Percentiles rank a stretch among this genome's conserved stretches.
Evolutionary conservation across 1,140 invertebrate species (phyloP).

Genomic region (Diorhabda elongata): DNA sequence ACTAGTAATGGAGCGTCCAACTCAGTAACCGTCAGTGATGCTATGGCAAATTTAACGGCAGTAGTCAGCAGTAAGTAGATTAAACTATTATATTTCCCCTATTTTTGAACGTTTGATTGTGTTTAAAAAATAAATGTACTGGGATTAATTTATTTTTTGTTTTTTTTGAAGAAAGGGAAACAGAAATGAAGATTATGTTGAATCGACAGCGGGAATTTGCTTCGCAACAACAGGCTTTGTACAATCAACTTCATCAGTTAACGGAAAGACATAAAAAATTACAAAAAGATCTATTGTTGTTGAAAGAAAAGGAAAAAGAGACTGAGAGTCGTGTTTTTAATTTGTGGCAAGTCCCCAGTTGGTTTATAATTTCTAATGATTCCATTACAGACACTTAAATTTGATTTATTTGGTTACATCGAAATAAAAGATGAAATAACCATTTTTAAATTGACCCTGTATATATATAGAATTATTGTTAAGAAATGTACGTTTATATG

Average conservation of each 20-base stretch:
- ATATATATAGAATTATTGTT: too few species aligned
- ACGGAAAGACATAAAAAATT: conserved; percentile 40
- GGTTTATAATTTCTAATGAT: conserved; percentile 40
- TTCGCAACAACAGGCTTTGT: conserved; percentile 35
- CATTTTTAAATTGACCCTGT: too few species aligned
- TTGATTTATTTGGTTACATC: too few species aligned
- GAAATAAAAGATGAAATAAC: too few species aligned
- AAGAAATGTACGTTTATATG: too few species aligned
- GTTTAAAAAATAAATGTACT: too few species aligned
- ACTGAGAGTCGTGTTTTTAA: conserved; percentile 39
- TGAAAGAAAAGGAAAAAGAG: conserved; percentile 39
- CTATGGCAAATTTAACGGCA: conserved; percentile 40
- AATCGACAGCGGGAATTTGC: conserved; percentile 35
- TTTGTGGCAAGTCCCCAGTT: conserved; percentile 45
- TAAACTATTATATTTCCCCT: too few species aligned
- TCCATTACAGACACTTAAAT: neutral
- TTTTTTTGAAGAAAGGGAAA: conserved; percentile 40
- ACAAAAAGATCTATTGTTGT: conserved; percentile 34
- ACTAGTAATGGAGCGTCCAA: conserved; percentile 7
- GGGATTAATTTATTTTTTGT: neutral
- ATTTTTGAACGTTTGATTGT: too few species aligned
- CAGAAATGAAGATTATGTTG: conserved; percentile 40
- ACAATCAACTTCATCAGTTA: conserved; percentile 36
- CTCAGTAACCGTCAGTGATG: conserved; percentile 34
- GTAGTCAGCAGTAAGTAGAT: conserved; percentile 41